Evolutionary conservation across 1,140 invertebrate genomes (phyloP).

Genomic region (Oryzaephilus surinamensis): DNA sequence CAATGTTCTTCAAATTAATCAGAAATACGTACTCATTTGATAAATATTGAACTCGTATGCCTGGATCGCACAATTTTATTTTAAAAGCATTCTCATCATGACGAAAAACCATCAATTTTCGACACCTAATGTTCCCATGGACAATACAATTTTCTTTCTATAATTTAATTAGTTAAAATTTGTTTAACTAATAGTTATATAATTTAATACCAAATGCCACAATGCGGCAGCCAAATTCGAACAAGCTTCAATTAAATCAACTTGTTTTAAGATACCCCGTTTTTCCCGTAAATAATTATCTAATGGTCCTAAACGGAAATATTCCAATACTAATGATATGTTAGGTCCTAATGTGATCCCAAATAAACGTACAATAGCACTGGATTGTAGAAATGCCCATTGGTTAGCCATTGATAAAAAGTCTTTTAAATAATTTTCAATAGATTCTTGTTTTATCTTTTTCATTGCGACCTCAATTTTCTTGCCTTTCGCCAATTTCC

Average conservation of each 20-base stretch:
- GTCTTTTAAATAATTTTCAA: constrained; percentile 48
- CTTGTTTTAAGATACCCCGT: constrained; percentile 45
- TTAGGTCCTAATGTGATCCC: constrained; percentile 61
- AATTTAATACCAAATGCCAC: constrained; percentile 55
- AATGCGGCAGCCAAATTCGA: constrained; percentile 66
- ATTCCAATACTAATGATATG: constrained; percentile 72
- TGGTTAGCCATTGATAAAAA: constrained; percentile 63
- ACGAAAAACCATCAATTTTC: constrained; percentile 63
- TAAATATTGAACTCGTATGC: constrained; percentile 45
- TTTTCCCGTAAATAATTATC: constrained; percentile 58
- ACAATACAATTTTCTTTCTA: constrained; percentile 66
- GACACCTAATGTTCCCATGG: constrained; percentile 77
- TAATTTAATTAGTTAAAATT: constrained; percentile 14
- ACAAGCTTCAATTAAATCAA: constrained; percentile 68
- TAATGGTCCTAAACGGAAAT: constrained; percentile 62
- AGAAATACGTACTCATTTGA: constrained; percentile 50
- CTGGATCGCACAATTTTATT: constrained; percentile 72
- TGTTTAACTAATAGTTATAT: constrained; percentile 14
- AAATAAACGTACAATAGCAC: constrained; percentile 60
- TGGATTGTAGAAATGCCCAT: constrained; percentile 65
- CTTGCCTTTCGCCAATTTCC: constrained; percentile 55
- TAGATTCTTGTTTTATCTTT: constrained; percentile 53
- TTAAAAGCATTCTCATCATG: constrained; percentile 56
- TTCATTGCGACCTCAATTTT: constrained; percentile 67
- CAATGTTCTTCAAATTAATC: constrained; percentile 1